Evolutionary conservation across 2,888 invertebrate genomes (phyloP).

Genomic region (Pollenia griseotomentosa): DNA sequence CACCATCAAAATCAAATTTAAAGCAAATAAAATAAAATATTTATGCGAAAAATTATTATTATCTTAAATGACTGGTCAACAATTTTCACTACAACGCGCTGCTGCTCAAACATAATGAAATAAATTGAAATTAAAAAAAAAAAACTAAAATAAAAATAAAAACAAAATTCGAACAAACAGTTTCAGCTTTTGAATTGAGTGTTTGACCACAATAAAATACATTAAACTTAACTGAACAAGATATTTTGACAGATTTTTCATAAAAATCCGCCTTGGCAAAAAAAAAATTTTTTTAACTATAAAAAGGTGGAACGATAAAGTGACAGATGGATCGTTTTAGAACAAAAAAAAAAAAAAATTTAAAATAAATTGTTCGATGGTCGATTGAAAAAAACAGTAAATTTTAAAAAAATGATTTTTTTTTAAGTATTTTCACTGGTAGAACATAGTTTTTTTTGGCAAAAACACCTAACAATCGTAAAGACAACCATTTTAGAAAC

Average conservation of each 20-base stretch:
- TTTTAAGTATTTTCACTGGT: no score
- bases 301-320: conserved; percentile 46
- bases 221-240: conserved; percentile 32
- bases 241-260: conserved; percentile 59
- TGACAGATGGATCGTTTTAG: neutral
- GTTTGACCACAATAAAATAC: conserved; percentile 1
- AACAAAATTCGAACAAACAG: conserved; percentile 9
- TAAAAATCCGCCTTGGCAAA: conserved; percentile 21
- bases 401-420: no score
- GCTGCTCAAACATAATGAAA: conserved; percentile 19
- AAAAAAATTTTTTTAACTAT: conserved; percentile 7
- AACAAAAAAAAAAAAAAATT: no score
- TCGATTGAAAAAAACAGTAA: neutral
- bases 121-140: conserved; percentile 42
- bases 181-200: neutral
- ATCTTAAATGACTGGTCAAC: conserved; percentile 33
- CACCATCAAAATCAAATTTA: neutral
- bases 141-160: neutral
- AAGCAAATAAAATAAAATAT: neutral
- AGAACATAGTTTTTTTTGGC: no score
- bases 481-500: no score
- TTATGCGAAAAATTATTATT: conserved; percentile 26
- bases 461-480: no score
- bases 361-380: no score
- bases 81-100: conserved; percentile 38